Base-by-base conservation (phyloP, 2,797 vertebrate genomes). In the Pangasius krempfi region DNA sequence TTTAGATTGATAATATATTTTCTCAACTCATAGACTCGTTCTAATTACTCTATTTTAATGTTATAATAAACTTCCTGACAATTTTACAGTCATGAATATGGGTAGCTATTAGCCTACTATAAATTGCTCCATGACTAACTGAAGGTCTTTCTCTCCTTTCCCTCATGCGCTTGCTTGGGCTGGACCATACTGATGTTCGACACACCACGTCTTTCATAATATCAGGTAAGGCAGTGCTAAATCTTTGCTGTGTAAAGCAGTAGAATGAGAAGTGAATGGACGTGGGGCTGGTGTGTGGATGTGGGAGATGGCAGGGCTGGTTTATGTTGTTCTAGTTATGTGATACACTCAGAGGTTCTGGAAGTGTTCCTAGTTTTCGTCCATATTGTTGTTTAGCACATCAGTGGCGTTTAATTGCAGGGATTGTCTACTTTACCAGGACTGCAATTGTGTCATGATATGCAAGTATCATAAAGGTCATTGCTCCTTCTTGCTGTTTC, bases 181-280 rank as follows among this genome's bases (percentile, higher is more conserved):
- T 14, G 76, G 54, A 85, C 87, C 33, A 18, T 40, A 1, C 50
- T 62, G 73, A 84, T 84, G 30, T 56, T 68, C 37, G 1, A 56
- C 62, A 60, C 79, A 14, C 56, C 20, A 40, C 1, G 20, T 27
- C 56, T 33, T n/a, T 58, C 40, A 44, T 84, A 22, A 52, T 52
- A 33, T 86, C 86, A 91, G 90, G 90, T 89, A 84, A 91, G 44
- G 44, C 44, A 47, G 44, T 47, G 70, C n/a, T 10, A 8, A 86
- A 4, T 73, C 54, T 30, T 30, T 84, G n/a, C 52, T 14, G n/a
- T 66, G 60, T 83, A 47, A 33, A 58, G 22, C 33, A 54, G 25
- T 78, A 8, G 37, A 84, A 70, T 16, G 56, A 44, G 52, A 58
- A 22, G 44, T 20, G 27, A 84, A 20, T 22, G 44, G 60, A 2